phyloP scores from a whole-genome alignment of 2,888 invertebrate genomes.

The Hyalella azteca region DNA sequence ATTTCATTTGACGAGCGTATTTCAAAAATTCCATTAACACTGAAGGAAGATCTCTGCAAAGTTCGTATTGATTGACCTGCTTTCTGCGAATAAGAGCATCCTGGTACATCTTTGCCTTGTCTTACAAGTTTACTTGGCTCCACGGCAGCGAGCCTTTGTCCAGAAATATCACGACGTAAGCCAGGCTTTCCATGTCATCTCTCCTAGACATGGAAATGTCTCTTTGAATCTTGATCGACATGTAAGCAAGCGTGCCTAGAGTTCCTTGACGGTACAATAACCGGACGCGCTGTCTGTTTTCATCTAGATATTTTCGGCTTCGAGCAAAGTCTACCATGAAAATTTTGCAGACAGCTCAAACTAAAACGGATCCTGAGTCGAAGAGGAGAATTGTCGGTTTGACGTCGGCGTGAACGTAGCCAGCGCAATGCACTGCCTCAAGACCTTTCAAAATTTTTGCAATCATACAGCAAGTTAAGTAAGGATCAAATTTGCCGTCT shows the following conservation, averaged over 20 bases:
- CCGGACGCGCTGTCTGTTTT: not conserved
- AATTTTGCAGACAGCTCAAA: too few relatives aligned
- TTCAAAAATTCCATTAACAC: not conserved
- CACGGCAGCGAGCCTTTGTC: conserved; percentile 28
- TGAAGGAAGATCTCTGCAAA: not conserved
- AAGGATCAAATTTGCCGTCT: conserved; percentile 8
- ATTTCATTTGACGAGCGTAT: not conserved
- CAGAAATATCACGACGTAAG: conserved; percentile 25
- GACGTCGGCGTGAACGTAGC: not conserved
- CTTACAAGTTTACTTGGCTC: not conserved
- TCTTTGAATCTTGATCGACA: conserved; percentile 2
- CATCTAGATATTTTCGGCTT: conserved; percentile 22
- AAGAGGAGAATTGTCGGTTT: not conserved
- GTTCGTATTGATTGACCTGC: not conserved
- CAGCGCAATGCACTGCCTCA: conserved; percentile 23
- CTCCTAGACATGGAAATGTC: not conserved
- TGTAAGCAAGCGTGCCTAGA: conserved; percentile 4
- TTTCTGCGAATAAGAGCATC: not conserved
- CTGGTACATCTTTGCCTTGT: conserved; percentile 33
- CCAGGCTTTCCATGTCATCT: conserved; percentile 33
- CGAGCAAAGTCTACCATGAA: conserved; percentile 28
- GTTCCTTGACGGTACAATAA: not conserved
- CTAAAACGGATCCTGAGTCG: too few relatives aligned
- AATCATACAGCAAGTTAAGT: not conserved
- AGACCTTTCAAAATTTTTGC: conserved; percentile 20